Percentiles rank a stretch among this genome's conserved stretches.
Conservation (phyloP, 1,140 invertebrate genomes). For the Brachionus rubens region DNA sequence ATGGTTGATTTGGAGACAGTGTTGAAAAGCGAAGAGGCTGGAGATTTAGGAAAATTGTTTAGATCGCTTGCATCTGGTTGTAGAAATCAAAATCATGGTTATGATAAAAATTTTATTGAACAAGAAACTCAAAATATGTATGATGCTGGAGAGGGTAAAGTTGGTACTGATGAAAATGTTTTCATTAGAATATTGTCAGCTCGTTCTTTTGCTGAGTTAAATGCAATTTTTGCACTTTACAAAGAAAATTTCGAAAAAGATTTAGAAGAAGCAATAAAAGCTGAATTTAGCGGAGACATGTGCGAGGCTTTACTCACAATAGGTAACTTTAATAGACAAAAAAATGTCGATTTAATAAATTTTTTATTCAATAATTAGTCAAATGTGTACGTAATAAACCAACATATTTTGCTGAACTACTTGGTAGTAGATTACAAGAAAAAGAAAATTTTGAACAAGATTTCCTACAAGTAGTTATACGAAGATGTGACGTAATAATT, state of each 20-base stretch:
- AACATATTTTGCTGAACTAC: constrained; percentile 9
- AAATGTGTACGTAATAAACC: constrained; percentile 32
- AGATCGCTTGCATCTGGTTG: constrained; percentile 53
- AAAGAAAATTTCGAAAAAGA: constrained; percentile 63
- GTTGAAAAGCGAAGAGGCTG: constrained; percentile 59
- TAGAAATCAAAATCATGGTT: constrained; percentile 48
- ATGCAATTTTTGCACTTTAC: constrained; percentile 69
- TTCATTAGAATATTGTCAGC: constrained; percentile 1
- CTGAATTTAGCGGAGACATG: constrained; percentile 23
- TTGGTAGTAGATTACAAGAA: not conserved
- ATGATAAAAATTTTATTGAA: constrained; percentile 49
- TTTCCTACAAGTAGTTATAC: constrained; percentile 15
- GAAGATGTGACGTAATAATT: constrained; percentile 27
- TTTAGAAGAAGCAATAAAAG: not conserved
- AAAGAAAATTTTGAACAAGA: constrained; percentile 16
- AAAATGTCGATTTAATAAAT: not conserved
- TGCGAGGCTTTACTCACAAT: constrained; percentile 17
- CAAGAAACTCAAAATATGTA: constrained; percentile 51
- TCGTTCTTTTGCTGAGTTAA: constrained; percentile 67
- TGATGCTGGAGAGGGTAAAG: constrained; percentile 44
- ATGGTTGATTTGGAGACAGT: constrained; percentile 56
- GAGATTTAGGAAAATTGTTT: constrained; percentile 58
- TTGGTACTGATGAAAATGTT: constrained; percentile 36
- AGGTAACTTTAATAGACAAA: too few species aligned
- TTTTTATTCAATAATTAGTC: too few species aligned